Percentiles rank a stretch among this genome's conserved stretches.
These are phyloP conservation scores for Poeciliopsis gracilis DNA, from an alignment of 2,797 vertebrate genomes.

Conservation along the genomic window DNA sequence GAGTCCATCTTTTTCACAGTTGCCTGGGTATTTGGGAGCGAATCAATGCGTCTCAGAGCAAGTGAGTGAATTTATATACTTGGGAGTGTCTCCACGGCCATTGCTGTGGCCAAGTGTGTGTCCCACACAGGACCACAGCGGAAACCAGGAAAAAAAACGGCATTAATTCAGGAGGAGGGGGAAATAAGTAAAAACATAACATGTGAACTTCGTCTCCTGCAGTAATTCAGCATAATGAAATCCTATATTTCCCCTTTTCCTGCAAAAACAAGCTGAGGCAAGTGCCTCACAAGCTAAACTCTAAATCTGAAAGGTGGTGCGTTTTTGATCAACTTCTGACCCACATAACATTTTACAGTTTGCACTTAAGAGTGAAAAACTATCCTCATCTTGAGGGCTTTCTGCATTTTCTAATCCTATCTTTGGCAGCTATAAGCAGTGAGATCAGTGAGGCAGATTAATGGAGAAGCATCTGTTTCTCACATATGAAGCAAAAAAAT, in stretches of 20 bases:
- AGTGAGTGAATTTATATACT: slow-evolving; percentile 67
- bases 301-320: slow-evolving; percentile 10
- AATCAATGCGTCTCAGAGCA: slow-evolving; percentile 68
- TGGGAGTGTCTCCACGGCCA: slow-evolving; percentile 63
- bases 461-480: background rate
- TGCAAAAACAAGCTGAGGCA: slow-evolving; percentile 43
- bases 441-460: slow-evolving; percentile 16
- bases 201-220: slow-evolving; percentile 54
- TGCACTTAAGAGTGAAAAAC: slow-evolving; percentile 26
- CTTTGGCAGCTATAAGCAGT: background rate
- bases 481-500: background rate
- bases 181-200: slow-evolving; percentile 38
- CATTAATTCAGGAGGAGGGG: slow-evolving; percentile 55
- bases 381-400: slow-evolving; percentile 18
- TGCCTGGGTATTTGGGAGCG: slow-evolving; percentile 65
- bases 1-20: slow-evolving; percentile 69
- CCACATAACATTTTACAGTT: slow-evolving; percentile 18
- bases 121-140: slow-evolving; percentile 54
- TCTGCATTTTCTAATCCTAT: background rate
- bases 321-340: slow-evolving; percentile 34
- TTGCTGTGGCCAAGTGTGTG: slow-evolving; percentile 55
- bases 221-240: slow-evolving; percentile 68
- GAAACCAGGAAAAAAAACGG: slow-evolving; percentile 52
- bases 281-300: slow-evolving; percentile 33
- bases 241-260: slow-evolving; percentile 51